Evolutionary conservation across 2,888 invertebrate species (phyloP).

Genomic region (Panopea generosa): DNA sequence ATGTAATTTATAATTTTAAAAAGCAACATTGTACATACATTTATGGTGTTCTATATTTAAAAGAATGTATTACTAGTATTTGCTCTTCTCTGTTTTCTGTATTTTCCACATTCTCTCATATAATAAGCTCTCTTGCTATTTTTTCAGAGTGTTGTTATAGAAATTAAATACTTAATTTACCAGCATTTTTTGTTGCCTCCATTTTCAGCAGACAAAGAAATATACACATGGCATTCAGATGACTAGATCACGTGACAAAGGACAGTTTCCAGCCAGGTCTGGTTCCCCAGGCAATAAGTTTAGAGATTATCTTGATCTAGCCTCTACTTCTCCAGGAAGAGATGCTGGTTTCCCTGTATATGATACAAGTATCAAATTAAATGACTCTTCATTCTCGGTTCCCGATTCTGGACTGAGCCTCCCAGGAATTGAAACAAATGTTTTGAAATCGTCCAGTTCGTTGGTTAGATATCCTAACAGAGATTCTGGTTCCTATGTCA

Average conservation of each 20-base stretch:
- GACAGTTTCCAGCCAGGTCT: conserved; percentile 32
- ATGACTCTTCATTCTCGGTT: conserved; percentile 4
- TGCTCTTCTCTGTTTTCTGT: too few species aligned
- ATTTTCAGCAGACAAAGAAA: conserved; percentile 34
- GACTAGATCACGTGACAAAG: conserved; percentile 48
- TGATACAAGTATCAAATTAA: conserved; percentile 10
- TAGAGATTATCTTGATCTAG: conserved; percentile 33
- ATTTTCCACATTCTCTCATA: too few species aligned
- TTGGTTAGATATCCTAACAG: background rate
- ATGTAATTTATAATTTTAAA: too few species aligned
- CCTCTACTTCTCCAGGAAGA: conserved; percentile 5
- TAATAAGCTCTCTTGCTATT: too few species aligned
- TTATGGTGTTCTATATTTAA: too few species aligned
- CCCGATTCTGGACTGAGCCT: background rate
- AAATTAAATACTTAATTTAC: too few species aligned
- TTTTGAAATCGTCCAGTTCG: background rate
- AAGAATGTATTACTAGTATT: too few species aligned
- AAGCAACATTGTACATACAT: too few species aligned
- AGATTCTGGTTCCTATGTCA: background rate
- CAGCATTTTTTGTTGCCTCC: conserved; percentile 1
- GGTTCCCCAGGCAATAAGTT: conserved; percentile 11
- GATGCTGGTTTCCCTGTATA: conserved; percentile 29
- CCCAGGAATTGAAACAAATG: background rate
- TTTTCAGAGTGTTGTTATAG: too few species aligned
- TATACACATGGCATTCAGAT: conserved; percentile 26